Evolutionary conservation across 2,797 vertebrate species (phyloP), one percentile per base, ranked within the genome.

Genomic region (Thalassophryne amazonica): DNA sequence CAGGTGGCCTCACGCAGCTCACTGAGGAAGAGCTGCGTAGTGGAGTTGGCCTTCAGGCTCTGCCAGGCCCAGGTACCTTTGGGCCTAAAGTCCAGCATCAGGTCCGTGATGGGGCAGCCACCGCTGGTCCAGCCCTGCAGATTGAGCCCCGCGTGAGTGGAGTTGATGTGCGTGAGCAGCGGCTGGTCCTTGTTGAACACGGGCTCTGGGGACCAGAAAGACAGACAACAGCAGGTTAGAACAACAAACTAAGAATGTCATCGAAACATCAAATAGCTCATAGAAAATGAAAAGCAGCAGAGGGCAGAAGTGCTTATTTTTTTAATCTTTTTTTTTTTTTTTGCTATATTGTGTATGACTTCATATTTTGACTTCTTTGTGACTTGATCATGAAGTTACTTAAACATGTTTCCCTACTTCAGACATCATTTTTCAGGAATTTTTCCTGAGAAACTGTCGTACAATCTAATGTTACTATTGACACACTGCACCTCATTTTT

Each of bases 131-230:
- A 98, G 79, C 97, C 97, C 83, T 96, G 96, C 65, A 99, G 92
- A 87, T 98, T 98, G 42, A 98, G 91, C 9, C 95, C 86, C n/a
- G 96, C 96, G 0, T 99, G 96, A 0, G 94, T 97, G 73, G 96
- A 94, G 91, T 98, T 99, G 87, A 99, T 94, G 88, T 98, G 96
- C 8, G 95, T 98, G 84, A 99, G 95, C 59, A 98, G 92, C 11
- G 95, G 96, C 81, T 97, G 96, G 74, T 99, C 97, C 84, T 95
- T 98, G 85, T 95, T 97, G 83, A 98, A 99, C 76, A 96, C 95
- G 0, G 97, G 97, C 65, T 99, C 92, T 93, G 77, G 22, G 41
- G 62, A 55, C 17, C 23, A 5, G 12, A 23, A 36, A 49, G 9
- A 42, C 6, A 55, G 30, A 36, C n/a, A 38, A 7, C 10, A 36